phyloP scores from a whole-genome alignment of 2,113 vertebrate genomes.

The Myiozetetes cayanensis region DNA sequence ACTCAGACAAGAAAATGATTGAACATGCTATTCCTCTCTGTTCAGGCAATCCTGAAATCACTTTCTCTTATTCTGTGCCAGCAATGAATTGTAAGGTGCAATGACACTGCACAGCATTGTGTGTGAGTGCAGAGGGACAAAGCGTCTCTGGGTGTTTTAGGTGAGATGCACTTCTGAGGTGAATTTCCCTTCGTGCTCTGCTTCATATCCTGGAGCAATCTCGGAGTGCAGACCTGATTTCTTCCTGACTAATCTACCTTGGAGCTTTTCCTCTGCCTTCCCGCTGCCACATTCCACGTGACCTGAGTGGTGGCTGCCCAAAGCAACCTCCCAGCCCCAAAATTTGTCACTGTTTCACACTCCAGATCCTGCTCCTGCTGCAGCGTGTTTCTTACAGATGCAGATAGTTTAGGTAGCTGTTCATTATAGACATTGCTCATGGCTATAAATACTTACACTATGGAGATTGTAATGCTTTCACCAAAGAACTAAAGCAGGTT shows the following conservation, averaged over 20 bases:
- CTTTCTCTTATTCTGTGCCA: background rate
- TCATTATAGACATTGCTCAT: background rate
- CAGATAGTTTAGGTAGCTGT: background rate
- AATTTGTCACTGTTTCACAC: background rate
- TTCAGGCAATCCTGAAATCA: background rate
- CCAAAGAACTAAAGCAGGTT: background rate
- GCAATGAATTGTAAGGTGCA: background rate
- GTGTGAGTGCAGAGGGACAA: background rate
- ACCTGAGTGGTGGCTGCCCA: rapidly evolving
- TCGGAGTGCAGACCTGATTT: background rate
- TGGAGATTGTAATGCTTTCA: background rate
- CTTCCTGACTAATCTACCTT: rapidly evolving
- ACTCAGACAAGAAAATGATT: background rate
- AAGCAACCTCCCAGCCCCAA: background rate
- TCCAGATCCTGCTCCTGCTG: background rate
- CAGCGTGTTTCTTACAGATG: background rate
- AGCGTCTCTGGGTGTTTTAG: rapidly evolving
- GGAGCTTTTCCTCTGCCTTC: background rate
- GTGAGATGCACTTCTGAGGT: background rate
- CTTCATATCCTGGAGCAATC: rapidly evolving
- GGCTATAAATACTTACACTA: background rate
- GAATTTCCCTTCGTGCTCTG: background rate
- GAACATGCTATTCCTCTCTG: background rate
- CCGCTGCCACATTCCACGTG: rapidly evolving
- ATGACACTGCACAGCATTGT: background rate